A percentile compares a stretch with the other conserved stretches of the same genome.
phyloP scores from a whole-genome alignment of 2,797 vertebrate genomes.

The Monodelphis domestica region DNA sequence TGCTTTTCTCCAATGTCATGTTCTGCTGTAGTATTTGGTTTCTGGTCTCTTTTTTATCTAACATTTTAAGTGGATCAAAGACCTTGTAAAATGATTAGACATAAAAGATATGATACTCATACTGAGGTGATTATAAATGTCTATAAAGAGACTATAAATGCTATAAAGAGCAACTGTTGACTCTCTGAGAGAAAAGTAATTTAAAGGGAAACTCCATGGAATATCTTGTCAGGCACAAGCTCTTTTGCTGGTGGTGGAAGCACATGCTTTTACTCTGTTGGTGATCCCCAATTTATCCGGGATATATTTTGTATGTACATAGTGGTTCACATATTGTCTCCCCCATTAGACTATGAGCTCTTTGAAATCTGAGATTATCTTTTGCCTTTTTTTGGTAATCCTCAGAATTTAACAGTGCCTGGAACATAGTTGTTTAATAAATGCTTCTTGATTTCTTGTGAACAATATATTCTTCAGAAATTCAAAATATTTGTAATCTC shows the following conservation, averaged over 20 bases:
- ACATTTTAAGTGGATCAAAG: neutral
- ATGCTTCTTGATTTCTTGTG: neutral
- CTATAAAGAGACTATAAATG: no score
- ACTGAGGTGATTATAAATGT: neutral
- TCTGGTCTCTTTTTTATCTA: neutral
- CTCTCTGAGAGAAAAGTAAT: conserved; percentile 66
- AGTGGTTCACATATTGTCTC: neutral
- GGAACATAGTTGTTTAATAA: neutral
- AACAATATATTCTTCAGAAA: neutral
- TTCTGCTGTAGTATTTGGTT: neutral
- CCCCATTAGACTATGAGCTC: neutral
- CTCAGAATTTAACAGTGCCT: neutral
- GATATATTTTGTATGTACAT: neutral
- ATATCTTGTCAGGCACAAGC: conserved; percentile 78
- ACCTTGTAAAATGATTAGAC: neutral
- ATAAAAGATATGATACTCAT: neutral
- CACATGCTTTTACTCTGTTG: neutral
- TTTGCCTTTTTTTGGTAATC: neutral
- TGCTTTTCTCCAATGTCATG: neutral
- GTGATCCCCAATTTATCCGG: neutral
- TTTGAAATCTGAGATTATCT: neutral
- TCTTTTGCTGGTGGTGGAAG: neutral
- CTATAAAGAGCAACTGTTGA: no score
- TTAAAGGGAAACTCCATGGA: conserved; percentile 66
- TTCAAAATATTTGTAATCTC: neutral